Evolutionary conservation across 2,888 invertebrate species (phyloP).

Genomic region (Drosophila paranaensis): DNA sequence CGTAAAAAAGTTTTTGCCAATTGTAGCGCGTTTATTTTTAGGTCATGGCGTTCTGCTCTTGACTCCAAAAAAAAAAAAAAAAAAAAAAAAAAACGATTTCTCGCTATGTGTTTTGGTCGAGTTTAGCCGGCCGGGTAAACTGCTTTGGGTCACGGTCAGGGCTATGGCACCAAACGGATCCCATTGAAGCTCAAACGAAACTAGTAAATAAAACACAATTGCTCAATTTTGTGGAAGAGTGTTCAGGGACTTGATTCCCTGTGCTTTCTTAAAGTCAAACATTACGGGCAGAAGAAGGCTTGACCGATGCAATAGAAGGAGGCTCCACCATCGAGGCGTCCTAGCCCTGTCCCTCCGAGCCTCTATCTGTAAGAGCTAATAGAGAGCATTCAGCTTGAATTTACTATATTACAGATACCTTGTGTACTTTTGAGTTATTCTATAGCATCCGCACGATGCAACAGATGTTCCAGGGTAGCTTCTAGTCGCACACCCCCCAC

Average conservation of each 20-base stretch:
- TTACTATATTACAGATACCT: too few relatives aligned
- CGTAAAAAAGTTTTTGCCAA: constrained; percentile 59
- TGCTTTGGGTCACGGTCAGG: constrained; percentile 44
- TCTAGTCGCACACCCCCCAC: not conserved
- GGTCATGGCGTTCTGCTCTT: constrained; percentile 70
- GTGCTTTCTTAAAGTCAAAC: too few relatives aligned
- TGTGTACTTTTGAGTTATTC: too few relatives aligned
- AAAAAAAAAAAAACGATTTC: constrained; percentile 18
- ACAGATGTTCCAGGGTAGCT: not conserved
- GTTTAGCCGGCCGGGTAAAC: constrained; percentile 9
- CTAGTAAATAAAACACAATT: constrained; percentile 22
- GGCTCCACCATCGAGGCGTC: too few relatives aligned
- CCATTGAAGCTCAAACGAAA: not conserved
- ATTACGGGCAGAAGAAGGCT: too few relatives aligned
- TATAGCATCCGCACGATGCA: too few relatives aligned
- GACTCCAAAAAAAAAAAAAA: constrained; percentile 22
- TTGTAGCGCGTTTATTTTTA: constrained; percentile 64
- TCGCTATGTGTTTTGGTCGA: constrained; percentile 35
- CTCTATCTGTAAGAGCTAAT: too few relatives aligned
- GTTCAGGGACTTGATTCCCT: too few relatives aligned
- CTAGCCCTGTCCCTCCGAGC: too few relatives aligned
- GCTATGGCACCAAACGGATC: constrained; percentile 39
- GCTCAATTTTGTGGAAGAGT: too few relatives aligned
- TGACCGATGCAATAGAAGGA: too few relatives aligned
- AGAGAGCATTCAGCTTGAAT: too few relatives aligned